These are phyloP conservation scores for Bombus sylvicola DNA, from an alignment of 1,140 invertebrate genomes.

Conservation along the genomic window DNA sequence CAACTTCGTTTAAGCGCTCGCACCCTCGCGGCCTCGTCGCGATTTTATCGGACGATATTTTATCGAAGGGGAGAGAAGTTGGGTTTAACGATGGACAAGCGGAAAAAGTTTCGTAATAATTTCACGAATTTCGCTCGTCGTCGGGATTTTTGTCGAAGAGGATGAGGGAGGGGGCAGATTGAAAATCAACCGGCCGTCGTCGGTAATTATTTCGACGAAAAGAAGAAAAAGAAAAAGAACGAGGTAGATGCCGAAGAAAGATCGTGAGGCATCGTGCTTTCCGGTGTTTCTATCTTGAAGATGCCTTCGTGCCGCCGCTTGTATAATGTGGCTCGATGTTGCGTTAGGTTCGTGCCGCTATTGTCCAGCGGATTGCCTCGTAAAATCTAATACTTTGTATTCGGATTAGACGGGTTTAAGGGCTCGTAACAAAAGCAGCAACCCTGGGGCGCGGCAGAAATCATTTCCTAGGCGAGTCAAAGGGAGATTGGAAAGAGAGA, in stretches of 20 bases:
- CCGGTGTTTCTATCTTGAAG: slow-evolving; percentile 26
- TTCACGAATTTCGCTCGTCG: slow-evolving; percentile 12
- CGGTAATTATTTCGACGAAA: slow-evolving; percentile 11
- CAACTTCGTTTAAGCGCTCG: slow-evolving; percentile 37
- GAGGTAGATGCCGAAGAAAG: too few species aligned
- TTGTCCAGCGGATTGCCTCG: slow-evolving; percentile 61
- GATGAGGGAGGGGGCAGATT: background rate
- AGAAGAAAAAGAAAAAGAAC: background rate
- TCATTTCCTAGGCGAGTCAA: slow-evolving; percentile 28
- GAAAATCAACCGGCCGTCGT: background rate
- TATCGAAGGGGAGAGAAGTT: slow-evolving; percentile 1
- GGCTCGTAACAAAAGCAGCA: slow-evolving; percentile 47
- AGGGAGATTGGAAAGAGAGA: slow-evolving; percentile 24
- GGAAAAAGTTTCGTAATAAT: slow-evolving; percentile 17
- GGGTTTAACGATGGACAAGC: slow-evolving; percentile 15
- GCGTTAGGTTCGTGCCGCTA: slow-evolving; percentile 23
- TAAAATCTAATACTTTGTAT: slow-evolving; percentile 66
- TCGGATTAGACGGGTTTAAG: slow-evolving; percentile 61
- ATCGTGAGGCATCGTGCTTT: background rate
- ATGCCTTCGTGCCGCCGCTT: slow-evolving; percentile 6
- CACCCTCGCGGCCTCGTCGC: slow-evolving; percentile 25
- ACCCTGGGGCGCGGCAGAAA: slow-evolving; percentile 23
- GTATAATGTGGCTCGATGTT: slow-evolving; percentile 21
- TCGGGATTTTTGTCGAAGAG: background rate
- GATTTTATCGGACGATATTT: slow-evolving; percentile 41